A percentile compares a stretch with the other conserved stretches of the same genome.
Evolutionary conservation across 1,140 invertebrate genomes (phyloP).

Genomic region (Centruroides sculpturatus): DNA sequence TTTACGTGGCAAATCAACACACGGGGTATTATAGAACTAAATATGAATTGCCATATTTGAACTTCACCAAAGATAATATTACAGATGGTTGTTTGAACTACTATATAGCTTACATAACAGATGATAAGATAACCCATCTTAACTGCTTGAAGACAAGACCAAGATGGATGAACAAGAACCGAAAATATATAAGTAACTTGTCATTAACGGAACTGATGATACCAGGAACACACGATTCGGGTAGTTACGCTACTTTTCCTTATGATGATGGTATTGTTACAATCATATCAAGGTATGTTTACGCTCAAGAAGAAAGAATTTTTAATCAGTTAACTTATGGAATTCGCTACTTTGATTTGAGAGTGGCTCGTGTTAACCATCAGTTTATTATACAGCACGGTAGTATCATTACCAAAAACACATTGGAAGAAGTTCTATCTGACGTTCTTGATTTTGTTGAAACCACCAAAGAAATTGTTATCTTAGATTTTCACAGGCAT

Average conservation of each 20-base stretch:
- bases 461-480: conserved; percentile 43
- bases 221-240: conserved; percentile 47
- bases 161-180: conserved; percentile 42
- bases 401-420: conserved; percentile 26
- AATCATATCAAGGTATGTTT: conserved; percentile 29
- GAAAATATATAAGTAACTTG: conserved; percentile 25
- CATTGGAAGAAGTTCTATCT: conserved; percentile 11
- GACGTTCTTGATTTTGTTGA: conserved; percentile 31
- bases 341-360: conserved; percentile 57
- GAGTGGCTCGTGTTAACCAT: conserved; percentile 32
- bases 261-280: conserved; percentile 33
- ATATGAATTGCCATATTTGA: conserved; percentile 3
- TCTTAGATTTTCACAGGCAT: conserved; percentile 54
- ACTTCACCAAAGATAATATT: not conserved
- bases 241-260: conserved; percentile 30
- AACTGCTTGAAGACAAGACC: conserved; percentile 37
- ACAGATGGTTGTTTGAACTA: not conserved
- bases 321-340: conserved; percentile 65
- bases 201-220: conserved; percentile 38
- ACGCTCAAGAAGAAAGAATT: conserved; percentile 51
- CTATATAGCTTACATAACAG: conserved; percentile 12
- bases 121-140: conserved; percentile 15
- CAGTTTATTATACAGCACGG: conserved; percentile 47
- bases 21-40: conserved; percentile 11
- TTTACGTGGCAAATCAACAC: not conserved